Conservation (phyloP, 2,113 vertebrate genomes). For the Campylorhamphus procurvoides region DNA sequence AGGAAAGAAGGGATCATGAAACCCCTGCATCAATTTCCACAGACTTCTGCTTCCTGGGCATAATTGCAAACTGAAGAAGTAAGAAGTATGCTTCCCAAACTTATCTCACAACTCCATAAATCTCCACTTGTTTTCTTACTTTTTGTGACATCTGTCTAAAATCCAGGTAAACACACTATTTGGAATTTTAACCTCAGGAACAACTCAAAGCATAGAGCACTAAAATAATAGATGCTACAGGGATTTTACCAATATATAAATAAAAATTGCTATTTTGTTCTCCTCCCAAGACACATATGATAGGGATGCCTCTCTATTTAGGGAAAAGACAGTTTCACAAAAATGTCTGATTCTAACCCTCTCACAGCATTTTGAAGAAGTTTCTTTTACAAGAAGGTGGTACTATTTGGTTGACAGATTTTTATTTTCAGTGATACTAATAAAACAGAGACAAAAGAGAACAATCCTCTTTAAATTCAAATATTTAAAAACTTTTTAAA, state of each 20-base stretch:
- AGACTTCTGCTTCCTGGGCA: neutral
- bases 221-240: neutral
- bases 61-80: neutral
- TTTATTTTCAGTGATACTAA: neutral
- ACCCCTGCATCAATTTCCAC: neutral
- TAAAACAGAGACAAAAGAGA: neutral
- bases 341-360: neutral
- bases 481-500: neutral
- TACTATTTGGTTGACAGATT: neutral
- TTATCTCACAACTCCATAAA: neutral
- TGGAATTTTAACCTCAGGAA: neutral
- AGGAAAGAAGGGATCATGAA: neutral
- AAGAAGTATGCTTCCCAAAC: neutral
- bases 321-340: neutral
- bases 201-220: neutral
- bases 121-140: neutral
- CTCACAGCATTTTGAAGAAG: neutral
- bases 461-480: neutral
- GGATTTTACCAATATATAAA: neutral
- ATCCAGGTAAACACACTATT: neutral
- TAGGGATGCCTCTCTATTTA: neutral
- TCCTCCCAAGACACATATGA: neutral
- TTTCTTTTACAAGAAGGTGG: neutral
- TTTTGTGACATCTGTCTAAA: neutral
- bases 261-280: neutral